Percentiles rank a stretch among this genome's conserved stretches.
These are phyloP conservation scores for Delphinus delphis DNA, from an alignment of 2,113 vertebrate genomes.

Conservation along the genomic window DNA sequence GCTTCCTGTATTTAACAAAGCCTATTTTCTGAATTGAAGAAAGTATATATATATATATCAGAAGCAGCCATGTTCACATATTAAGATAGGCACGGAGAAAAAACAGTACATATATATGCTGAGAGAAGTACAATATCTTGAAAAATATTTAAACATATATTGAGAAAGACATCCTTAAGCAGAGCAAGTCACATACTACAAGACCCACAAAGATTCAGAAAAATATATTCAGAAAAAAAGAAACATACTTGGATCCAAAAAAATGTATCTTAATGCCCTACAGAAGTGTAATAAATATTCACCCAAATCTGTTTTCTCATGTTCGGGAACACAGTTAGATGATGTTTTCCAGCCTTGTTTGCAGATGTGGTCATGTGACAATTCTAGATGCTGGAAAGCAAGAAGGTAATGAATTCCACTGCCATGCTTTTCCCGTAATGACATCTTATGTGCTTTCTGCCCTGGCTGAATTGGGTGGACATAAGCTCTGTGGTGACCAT, in stretches of 20 bases:
- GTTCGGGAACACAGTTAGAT: neutral
- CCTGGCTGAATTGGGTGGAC: neutral
- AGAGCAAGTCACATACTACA: neutral
- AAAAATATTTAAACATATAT: neutral
- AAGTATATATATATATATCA: neutral
- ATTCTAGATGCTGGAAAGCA: neutral
- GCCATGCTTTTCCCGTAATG: neutral
- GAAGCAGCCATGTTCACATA: constrained; percentile 4
- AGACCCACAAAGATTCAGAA: neutral
- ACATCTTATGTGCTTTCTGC: neutral
- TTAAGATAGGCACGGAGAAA: neutral
- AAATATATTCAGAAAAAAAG: neutral
- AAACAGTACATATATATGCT: neutral
- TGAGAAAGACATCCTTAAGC: neutral
- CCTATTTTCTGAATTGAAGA: constrained; percentile 38
- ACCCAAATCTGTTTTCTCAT: neutral
- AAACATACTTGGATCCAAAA: neutral
- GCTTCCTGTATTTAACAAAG: constrained; percentile 55
- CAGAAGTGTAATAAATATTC: neutral
- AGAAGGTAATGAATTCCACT: neutral
- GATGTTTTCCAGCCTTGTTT: neutral
- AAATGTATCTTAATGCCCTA: neutral
- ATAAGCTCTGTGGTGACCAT: accelerated
- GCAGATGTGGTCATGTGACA: neutral
- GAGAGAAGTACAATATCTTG: neutral